These are phyloP conservation scores for Boloria euphrosyne DNA, from an alignment of 2,888 invertebrate genomes.

Conservation along the genomic window DNA sequence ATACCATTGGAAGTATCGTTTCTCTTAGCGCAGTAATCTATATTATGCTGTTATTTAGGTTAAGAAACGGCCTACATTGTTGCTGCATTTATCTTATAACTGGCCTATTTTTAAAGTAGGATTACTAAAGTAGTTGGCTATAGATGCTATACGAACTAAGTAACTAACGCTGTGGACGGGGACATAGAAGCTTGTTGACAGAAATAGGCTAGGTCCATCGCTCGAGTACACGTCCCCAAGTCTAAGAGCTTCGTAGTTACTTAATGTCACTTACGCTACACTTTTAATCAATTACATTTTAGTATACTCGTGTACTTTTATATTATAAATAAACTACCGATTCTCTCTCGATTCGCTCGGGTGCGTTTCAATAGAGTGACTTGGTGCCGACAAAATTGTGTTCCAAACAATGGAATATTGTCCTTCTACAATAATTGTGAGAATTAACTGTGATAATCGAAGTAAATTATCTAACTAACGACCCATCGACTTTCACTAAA, in stretches of 20 bases:
- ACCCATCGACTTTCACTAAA: too few relatives aligned
- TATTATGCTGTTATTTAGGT: conserved; percentile 8
- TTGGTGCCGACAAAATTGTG: too few relatives aligned
- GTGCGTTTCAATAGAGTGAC: neutral
- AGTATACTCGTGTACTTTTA: too few relatives aligned
- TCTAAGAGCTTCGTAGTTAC: neutral
- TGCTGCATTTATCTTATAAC: neutral
- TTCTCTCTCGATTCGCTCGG: too few relatives aligned
- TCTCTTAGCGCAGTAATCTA: neutral
- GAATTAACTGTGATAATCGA: too few relatives aligned
- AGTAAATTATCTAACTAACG: too few relatives aligned
- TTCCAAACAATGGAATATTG: too few relatives aligned
- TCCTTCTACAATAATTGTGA: too few relatives aligned
- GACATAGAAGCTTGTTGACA: conserved; percentile 14
- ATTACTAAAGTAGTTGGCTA: conserved; percentile 15
- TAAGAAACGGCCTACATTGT: neutral
- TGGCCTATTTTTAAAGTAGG: conserved; percentile 17
- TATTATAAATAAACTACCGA: too few relatives aligned
- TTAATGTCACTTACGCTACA: neutral
- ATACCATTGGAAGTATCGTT: neutral
- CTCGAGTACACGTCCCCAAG: neutral
- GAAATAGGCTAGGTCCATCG: conserved; percentile 17
- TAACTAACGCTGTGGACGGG: conserved; percentile 6
- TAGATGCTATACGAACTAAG: conserved; percentile 12
- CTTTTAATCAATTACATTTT: neutral